Evolutionary conservation across 2,888 invertebrate genomes (phyloP), one percentile per base, ranked within the genome.

Genomic region (Laspeyria flexula): DNA sequence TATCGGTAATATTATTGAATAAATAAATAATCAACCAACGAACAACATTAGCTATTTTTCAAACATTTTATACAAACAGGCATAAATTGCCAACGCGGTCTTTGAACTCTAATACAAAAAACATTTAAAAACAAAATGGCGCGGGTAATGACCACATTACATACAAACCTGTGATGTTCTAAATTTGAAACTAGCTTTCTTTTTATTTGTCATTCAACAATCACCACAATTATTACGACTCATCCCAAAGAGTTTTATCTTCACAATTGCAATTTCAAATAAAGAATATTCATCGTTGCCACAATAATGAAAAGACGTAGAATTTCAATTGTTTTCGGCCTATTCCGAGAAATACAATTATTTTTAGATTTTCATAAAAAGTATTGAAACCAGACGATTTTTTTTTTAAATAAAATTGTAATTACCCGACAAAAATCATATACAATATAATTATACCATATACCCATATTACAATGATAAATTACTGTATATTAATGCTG

Each of bases 101-200:
- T 9, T 35, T 49, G 55, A 65, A 62, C 66, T 43, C 31, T 0
- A 25, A 10, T 41, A 29, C 9, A 30, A 44, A 55, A 43, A 46
- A 7, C 23, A 12, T 23, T 31, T 40, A 25, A 45, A 37, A 52
- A 38, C 21, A 43, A 37, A 15, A 37, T 33, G 44, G 50, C 33
- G 39, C 31, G 16, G 27, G 23, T 38, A 31, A 43, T 40, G 44
- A 33, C 29, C 48, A 39, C 37, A 39, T 13, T 34, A 35, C n/a
- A 42, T 21, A 46, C 29, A 44, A 37, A 56, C 48, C 23, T 31
- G 25, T 25, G 13, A n/a, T 25, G 39, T 56, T 64, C 34, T 33
- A 52, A 50, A 45, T 33, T 16, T 40, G 21, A 60, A 48, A 37
- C n/a, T n/a, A n/a, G n/a, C 10, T 31, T 44, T 50, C 27, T 27